Percentiles rank a stretch among this genome's conserved stretches.
These are phyloP conservation scores for Diaphora mendica DNA, from an alignment of 2,888 invertebrate species.

Conservation along the genomic window DNA sequence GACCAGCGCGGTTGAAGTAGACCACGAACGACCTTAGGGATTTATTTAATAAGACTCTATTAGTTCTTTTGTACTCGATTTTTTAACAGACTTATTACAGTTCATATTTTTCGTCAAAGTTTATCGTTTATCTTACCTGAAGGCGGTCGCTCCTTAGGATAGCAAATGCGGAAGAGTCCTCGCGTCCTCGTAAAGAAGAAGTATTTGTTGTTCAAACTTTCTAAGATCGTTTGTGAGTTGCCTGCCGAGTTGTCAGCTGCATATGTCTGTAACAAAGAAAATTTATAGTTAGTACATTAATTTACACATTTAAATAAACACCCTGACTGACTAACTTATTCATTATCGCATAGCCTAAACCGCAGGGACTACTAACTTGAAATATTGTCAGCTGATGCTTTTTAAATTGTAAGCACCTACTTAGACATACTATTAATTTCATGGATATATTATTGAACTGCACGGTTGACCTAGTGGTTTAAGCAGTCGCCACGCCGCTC, in stretches of 20 bases:
- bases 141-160: constrained; percentile 96
- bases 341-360: too few relatives aligned
- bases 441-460: too few relatives aligned
- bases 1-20: too few relatives aligned
- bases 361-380: too few relatives aligned
- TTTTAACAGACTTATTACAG: not conserved
- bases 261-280: constrained; percentile 88
- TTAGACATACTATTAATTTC: too few relatives aligned
- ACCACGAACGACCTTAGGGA: too few relatives aligned
- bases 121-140: constrained; percentile 86
- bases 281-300: not conserved
- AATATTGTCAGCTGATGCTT: too few relatives aligned
- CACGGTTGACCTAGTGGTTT: too few relatives aligned
- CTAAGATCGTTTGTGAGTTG: constrained; percentile 89
- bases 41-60: too few relatives aligned
- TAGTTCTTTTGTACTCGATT: too few relatives aligned
- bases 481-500: too few relatives aligned
- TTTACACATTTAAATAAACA: not conserved
- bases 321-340: not conserved
- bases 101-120: not conserved
- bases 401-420: not conserved
- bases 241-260: constrained; percentile 89
- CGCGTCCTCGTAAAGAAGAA: constrained; percentile 96
- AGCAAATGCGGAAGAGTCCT: constrained; percentile 97
- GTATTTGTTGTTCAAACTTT: constrained; percentile 93